Evolutionary conservation across 1,140 invertebrate species (phyloP).

Genomic region (Drosophila cardini): DNA sequence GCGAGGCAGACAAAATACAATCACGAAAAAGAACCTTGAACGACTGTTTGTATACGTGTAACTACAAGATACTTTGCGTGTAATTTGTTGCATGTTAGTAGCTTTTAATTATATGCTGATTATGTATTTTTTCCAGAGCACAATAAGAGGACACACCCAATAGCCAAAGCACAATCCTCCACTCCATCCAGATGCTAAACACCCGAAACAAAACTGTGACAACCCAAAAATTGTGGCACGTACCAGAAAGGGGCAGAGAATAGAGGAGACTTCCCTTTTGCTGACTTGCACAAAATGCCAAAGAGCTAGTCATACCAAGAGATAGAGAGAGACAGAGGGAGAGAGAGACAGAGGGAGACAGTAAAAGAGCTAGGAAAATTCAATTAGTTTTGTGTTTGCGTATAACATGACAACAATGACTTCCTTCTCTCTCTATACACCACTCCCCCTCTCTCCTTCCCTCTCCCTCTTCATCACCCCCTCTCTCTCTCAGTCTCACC

Average conservation of each 20-base stretch:
- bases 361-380: slow-evolving; percentile 64
- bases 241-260: slow-evolving; percentile 43
- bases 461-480: too few species aligned
- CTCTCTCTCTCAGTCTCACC: background rate
- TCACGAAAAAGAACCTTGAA: slow-evolving; percentile 45
- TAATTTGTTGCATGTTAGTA: slow-evolving; percentile 82
- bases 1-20: slow-evolving; percentile 28
- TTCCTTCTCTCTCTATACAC: background rate
- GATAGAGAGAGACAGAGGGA: background rate
- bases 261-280: slow-evolving; percentile 29
- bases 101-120: slow-evolving; percentile 83
- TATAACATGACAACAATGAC: slow-evolving; percentile 79
- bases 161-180: too few species aligned
- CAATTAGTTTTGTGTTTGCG: slow-evolving; percentile 82
- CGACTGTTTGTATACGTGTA: slow-evolving; percentile 56
- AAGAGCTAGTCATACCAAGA: slow-evolving; percentile 12
- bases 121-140: slow-evolving; percentile 63
- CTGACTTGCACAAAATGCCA: slow-evolving; percentile 53
- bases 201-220: slow-evolving; percentile 19
- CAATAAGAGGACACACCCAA: slow-evolving; percentile 12
- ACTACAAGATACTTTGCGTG: slow-evolving; percentile 72
- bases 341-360: background rate
- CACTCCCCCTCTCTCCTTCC: background rate
- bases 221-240: slow-evolving; percentile 69
- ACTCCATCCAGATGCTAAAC: background rate